Evolutionary conservation across 2,113 vertebrate genomes (phyloP).

Genomic region (Fukomys damarensis): DNA sequence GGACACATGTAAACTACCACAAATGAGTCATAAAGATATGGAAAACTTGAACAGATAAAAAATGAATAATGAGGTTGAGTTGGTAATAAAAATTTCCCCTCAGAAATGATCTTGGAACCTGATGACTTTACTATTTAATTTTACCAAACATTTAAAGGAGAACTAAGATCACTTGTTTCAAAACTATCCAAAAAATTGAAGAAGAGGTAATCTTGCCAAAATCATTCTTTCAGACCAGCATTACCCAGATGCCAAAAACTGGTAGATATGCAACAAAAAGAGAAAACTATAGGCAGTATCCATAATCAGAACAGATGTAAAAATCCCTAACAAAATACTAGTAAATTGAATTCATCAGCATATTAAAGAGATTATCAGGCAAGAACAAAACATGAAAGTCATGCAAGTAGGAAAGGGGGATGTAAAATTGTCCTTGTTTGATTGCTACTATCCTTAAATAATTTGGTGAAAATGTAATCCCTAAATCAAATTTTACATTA

Average conservation of each 20-base stretch:
- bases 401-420: background rate
- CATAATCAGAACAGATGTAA: background rate
- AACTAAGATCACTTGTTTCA: background rate
- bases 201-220: too few species aligned
- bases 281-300: background rate
- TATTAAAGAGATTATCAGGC: background rate
- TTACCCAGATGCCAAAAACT: background rate
- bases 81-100: background rate
- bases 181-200: background rate
- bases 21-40: background rate
- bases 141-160: background rate
- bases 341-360: background rate
- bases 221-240: background rate
- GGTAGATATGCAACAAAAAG: background rate
- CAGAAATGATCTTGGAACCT: background rate
- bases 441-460: constrained; percentile 16
- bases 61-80: background rate
- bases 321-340: background rate
- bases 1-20: background rate
- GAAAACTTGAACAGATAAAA: background rate
- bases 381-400: background rate
- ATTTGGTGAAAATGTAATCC: background rate
- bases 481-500: background rate
- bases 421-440: background rate
- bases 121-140: background rate